Evolutionary conservation across 2,113 vertebrate genomes (phyloP).

Genomic region (Propithecus coquereli): DNA sequence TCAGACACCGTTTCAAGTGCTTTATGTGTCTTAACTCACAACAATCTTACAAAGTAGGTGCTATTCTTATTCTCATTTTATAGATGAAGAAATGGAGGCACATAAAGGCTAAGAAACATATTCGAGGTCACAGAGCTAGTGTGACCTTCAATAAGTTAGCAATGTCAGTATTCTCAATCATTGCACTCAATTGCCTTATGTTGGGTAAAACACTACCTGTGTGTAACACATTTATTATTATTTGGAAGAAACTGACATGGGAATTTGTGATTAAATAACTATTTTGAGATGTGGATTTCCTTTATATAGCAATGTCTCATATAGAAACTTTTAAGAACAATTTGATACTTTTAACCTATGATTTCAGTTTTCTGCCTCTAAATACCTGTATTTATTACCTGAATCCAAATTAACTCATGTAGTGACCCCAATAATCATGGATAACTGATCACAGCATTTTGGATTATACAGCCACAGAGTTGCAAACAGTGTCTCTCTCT

Average conservation of each 20-base stretch:
- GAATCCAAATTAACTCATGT: conserved; percentile 62
- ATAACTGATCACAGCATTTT: conserved; percentile 76
- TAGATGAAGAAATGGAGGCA: neutral
- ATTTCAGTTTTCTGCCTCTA: conserved; percentile 51
- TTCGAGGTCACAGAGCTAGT: neutral
- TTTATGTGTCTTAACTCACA: neutral
- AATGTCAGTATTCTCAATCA: neutral
- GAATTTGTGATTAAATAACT: neutral
- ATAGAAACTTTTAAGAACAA: neutral
- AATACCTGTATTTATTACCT: conserved; percentile 67
- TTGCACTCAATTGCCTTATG: neutral
- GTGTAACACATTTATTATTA: neutral
- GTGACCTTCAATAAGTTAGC: neutral
- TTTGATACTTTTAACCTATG: neutral
- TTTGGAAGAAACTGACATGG: neutral
- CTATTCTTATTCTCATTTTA: neutral
- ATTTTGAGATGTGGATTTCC: neutral
- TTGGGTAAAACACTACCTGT: neutral
- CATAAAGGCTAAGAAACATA: neutral
- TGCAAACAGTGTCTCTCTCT: conserved; percentile 48
- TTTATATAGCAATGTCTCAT: neutral
- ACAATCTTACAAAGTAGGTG: neutral
- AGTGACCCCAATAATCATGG: conserved; percentile 55
- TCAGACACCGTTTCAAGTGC: neutral
- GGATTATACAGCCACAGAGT: conserved; percentile 45